A percentile compares a stretch with the other conserved stretches of the same genome.
Evolutionary conservation across 2,888 invertebrate genomes (phyloP).

Genomic region (Drosophila differens): DNA sequence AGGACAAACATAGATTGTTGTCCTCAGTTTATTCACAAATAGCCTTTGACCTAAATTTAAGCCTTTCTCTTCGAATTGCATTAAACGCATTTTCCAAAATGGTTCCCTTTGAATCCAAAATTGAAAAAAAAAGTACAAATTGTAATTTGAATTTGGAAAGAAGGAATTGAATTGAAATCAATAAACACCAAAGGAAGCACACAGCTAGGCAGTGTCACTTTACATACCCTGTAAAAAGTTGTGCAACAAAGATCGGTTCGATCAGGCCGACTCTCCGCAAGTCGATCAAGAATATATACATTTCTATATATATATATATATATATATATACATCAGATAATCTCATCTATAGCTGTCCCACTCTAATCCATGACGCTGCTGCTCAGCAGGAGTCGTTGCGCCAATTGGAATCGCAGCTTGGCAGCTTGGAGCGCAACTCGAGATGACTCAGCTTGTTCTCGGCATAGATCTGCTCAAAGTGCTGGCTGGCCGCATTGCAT

Average conservation of each 20-base stretch:
- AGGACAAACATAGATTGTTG: neutral
- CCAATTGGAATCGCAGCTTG: conserved; percentile 42
- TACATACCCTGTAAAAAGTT: neutral
- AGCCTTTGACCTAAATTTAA: neutral
- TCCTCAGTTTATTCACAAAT: conserved; percentile 2
- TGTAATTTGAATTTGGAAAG: neutral
- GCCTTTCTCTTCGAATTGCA: neutral
- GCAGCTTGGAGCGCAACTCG: conserved; percentile 53
- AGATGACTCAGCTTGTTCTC: conserved; percentile 56
- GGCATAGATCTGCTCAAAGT: conserved; percentile 59
- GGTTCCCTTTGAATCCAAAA: neutral
- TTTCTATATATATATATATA: neutral
- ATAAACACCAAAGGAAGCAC: neutral
- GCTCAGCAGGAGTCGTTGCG: conserved; percentile 34
- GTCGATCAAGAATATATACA: neutral
- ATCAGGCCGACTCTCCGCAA: neutral
- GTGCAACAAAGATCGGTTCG: neutral
- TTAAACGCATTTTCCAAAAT: neutral
- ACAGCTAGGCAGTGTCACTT: conserved; percentile 1
- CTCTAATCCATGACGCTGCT: conserved; percentile 3
- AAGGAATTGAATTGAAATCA: neutral
- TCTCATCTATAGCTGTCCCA: neutral
- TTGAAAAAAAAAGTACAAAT: neutral
- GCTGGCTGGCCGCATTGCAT: conserved; percentile 27
- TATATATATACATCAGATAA: neutral